Conservation (phyloP, 2,797 vertebrate species). For the Zalophus californianus region DNA sequence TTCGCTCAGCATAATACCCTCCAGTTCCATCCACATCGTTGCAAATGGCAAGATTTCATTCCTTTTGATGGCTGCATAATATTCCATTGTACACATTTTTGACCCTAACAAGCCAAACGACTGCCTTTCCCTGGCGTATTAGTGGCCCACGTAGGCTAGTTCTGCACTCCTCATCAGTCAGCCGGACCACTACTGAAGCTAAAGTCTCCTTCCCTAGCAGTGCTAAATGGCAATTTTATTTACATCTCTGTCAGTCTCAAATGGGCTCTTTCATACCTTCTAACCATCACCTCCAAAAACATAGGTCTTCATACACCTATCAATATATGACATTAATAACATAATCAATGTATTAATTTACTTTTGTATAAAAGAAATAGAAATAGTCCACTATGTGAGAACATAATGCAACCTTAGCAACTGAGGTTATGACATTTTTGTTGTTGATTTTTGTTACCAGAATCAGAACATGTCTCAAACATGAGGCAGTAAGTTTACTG, state of each 20-base stretch:
- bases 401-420: neutral
- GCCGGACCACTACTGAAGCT: neutral
- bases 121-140: neutral
- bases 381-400: neutral
- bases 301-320: neutral
- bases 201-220: neutral
- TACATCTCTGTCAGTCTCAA: neutral
- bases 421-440: neutral
- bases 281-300: neutral
- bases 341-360: neutral
- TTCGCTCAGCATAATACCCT: no score
- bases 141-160: neutral
- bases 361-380: slow-evolving; percentile 32
- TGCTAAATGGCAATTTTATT: neutral
- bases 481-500: neutral
- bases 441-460: neutral
- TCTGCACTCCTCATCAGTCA: rapidly evolving
- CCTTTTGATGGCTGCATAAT: no score
- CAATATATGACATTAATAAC: neutral
- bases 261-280: neutral
- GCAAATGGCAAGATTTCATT: no score
- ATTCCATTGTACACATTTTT: neutral
- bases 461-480: neutral
- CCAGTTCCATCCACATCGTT: no score
- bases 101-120: neutral